Evolutionary conservation across 1,140 invertebrate genomes (phyloP).

Genomic region (Drosophila lacertosa): DNA sequence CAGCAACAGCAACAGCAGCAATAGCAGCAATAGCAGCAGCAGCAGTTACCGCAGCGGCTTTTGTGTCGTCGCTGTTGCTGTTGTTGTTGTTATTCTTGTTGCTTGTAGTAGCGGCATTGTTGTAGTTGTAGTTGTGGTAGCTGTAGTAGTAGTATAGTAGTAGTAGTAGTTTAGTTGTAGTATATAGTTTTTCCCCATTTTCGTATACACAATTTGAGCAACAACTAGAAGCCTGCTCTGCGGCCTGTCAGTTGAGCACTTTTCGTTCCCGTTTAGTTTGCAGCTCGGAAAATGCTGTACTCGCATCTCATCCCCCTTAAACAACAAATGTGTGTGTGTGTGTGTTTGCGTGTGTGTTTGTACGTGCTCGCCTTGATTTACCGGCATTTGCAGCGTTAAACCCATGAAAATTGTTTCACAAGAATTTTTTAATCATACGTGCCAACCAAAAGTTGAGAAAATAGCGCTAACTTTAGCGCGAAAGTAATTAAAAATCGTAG

Average conservation of each 20-base stretch:
- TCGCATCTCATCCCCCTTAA: not conserved
- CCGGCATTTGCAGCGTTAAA: conserved; percentile 62
- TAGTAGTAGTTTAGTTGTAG: conserved; percentile 30
- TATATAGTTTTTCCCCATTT: conserved; percentile 39
- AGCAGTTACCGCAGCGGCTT: conserved; percentile 38
- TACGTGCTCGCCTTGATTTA: conserved; percentile 62
- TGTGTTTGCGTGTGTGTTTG: conserved; percentile 28
- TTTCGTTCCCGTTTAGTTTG: conserved; percentile 25
- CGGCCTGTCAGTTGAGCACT: conserved; percentile 21
- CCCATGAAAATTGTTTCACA: conserved; percentile 67
- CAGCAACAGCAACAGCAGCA: conserved; percentile 52
- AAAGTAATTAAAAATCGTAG: conserved; percentile 63
- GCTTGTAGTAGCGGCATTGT: conserved; percentile 38
- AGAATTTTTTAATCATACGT: conserved; percentile 77
- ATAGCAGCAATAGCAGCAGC: conserved; percentile 38
- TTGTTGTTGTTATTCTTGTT: conserved; percentile 46
- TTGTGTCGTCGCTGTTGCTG: conserved; percentile 13
- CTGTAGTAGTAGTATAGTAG: conserved; percentile 33
- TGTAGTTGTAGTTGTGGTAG: conserved; percentile 35
- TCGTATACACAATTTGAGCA: conserved; percentile 71
- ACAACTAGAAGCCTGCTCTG: conserved; percentile 18
- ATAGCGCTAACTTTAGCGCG: conserved; percentile 28
- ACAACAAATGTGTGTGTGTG: conserved; percentile 23
- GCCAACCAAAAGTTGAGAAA: conserved; percentile 40
- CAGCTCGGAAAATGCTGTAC: conserved; percentile 34